A percentile compares a stretch with the other conserved stretches of the same genome.
These are phyloP conservation scores for Tapirus terrestris DNA, from an alignment of 2,113 vertebrate genomes.

Conservation along the genomic window DNA sequence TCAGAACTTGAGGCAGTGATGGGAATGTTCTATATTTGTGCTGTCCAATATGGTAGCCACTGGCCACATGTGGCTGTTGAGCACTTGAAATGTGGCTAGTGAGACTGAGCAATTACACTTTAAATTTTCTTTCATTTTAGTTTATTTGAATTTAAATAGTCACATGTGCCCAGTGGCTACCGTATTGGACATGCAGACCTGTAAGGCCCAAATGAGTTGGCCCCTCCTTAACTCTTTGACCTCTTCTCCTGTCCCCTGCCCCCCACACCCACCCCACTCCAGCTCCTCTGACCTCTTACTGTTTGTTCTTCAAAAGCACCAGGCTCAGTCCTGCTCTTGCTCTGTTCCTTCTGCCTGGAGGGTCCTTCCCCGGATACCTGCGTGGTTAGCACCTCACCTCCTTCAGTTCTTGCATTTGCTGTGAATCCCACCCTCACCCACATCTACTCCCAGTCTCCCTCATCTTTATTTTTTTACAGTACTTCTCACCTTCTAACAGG, in stretches of 20 bases:
- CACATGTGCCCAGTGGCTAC: not conserved
- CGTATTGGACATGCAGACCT: not conserved
- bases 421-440: not conserved
- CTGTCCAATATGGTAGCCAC: not conserved
- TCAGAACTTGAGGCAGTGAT: not conserved
- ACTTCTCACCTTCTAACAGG: not conserved
- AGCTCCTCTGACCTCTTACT: not conserved
- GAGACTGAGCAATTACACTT: not conserved
- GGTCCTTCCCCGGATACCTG: not conserved
- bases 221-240: too few species aligned
- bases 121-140: not conserved
- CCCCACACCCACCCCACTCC: too few species aligned
- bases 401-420: not conserved
- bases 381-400: rapidly evolving
- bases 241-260: not conserved
- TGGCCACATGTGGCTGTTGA: not conserved
- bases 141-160: not conserved
- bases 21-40: not conserved
- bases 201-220: not conserved
- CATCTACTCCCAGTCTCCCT: not conserved
- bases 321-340: not conserved
- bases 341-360: not conserved
- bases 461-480: not conserved
- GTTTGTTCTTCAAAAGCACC: not conserved
- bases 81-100: not conserved